Conservation (phyloP, 2,797 vertebrate genomes). For the Leontocebus nigricollis region DNA sequence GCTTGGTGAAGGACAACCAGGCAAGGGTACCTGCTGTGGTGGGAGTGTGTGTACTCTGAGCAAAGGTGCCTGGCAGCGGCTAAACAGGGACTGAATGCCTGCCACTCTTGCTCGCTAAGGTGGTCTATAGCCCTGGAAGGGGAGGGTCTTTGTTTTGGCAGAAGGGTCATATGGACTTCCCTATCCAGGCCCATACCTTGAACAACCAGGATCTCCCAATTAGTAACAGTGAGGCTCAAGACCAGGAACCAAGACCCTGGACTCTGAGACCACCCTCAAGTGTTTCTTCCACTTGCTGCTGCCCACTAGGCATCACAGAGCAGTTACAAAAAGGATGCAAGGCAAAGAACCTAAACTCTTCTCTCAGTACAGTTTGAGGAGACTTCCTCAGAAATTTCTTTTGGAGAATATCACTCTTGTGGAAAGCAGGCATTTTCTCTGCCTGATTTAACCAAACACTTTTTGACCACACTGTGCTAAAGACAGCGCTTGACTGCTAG, state of each 20-base stretch:
- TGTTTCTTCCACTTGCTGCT: background rate
- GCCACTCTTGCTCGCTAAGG: background rate
- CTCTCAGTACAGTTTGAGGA: background rate
- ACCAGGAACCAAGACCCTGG: background rate
- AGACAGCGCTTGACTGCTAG: background rate
- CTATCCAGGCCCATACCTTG: background rate
- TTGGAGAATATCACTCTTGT: background rate
- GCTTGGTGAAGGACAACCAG: background rate
- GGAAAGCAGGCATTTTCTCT: constrained; percentile 1
- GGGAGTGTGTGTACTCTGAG: background rate
- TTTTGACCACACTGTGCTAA: constrained; percentile 36
- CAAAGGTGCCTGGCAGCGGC: background rate
- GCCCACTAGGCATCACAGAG: background rate
- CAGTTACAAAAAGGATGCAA: background rate
- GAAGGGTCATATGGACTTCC: background rate
- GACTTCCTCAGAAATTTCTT: background rate
- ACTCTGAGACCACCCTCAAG: background rate
- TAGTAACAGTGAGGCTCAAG: background rate
- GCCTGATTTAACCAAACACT: constrained; percentile 58
- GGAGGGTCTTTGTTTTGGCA: background rate
- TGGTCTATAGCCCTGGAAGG: background rate
- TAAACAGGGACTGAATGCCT: background rate
- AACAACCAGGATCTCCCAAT: background rate
- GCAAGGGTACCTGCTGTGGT: background rate
- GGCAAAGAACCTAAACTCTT: background rate